These are phyloP conservation scores for Monodelphis domestica DNA, from an alignment of 2,797 vertebrate species.

Conservation along the genomic window DNA sequence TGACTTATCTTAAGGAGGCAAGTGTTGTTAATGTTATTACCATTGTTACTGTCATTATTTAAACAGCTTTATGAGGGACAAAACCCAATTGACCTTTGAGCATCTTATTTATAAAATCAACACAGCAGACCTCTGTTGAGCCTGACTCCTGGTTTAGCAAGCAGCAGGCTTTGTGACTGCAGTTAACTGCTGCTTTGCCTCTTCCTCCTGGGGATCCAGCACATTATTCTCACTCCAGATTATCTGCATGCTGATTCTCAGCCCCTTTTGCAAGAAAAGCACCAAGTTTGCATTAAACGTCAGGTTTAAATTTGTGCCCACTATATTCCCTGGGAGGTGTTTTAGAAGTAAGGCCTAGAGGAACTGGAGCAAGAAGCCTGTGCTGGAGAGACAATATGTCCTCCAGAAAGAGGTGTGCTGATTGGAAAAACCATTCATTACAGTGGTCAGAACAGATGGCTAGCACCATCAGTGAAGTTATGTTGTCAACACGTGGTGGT, in stretches of 20 bases:
- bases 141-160: neutral
- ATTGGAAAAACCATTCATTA: neutral
- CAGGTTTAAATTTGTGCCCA: slow-evolving; percentile 17
- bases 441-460: neutral
- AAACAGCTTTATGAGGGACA: slow-evolving; percentile 62
- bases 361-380: neutral
- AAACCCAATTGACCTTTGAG: slow-evolving; percentile 42
- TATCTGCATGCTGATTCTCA: neutral
- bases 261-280: neutral
- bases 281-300: neutral
- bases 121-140: neutral
- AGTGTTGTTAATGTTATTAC: slow-evolving; percentile 50
- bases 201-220: neutral
- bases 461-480: neutral
- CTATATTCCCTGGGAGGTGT: neutral
- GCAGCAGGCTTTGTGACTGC: neutral
- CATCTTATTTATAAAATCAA: slow-evolving; percentile 63
- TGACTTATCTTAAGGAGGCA: slow-evolving; percentile 55
- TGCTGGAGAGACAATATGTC: slow-evolving; percentile 22
- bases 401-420: neutral
- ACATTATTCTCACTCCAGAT: neutral
- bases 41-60: slow-evolving; percentile 49
- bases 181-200: slow-evolving; percentile 1
- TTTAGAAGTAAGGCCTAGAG: neutral
- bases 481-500: neutral